Base-by-base conservation (phyloP, 1,140 invertebrate genomes). In the Lasioglossum albipes region DNA sequence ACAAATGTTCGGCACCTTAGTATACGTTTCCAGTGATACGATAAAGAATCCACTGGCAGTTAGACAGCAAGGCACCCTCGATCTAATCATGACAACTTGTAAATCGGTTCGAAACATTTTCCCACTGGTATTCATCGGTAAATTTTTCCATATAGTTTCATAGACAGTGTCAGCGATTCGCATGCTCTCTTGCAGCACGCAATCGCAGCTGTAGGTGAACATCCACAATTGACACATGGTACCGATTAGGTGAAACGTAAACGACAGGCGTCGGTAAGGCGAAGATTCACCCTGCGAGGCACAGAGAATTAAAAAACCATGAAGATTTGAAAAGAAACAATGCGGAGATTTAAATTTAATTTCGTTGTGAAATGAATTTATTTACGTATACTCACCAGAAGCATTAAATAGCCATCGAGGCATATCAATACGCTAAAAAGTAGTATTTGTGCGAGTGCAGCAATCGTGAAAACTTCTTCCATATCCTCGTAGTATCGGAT, bases 141-240 rank as follows among this genome's bases (percentile, higher is more conserved):
- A 6, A 5, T 16, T 13, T 0, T 9, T 41, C 82, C 71, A 84
- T 10, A 22, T 61, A 27, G 18, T 78, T 0, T 57, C 64, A 6
- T 80, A 62, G 20, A 64, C 49, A 3, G 74, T 62, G 0, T 57
- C 18, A 4, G 61, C 66, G 0, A 87, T 3, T 3, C 36, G 36
- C 3, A 0, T 22, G 6, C 86, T 87, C 0, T 79, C 42, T 2
- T 31, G 16, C 5, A 74, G 79, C 12, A 87, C 42, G 36, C 36
- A 45, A 16, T 84, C 69, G 22, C 84, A 86, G 2, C 78, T 84
- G 52, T 79, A 84, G 0, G 84, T 84, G 16, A 80, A 84, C 75
- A 84, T 82, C 7, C 82, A 67, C 31, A 85, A 20, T 5, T 86
- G 79, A 0, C 1, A 20, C 7, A 79, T 9, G 0, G 18, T 22